Conservation (phyloP, 2,888 invertebrate species). For the Agrochola lota region DNA sequence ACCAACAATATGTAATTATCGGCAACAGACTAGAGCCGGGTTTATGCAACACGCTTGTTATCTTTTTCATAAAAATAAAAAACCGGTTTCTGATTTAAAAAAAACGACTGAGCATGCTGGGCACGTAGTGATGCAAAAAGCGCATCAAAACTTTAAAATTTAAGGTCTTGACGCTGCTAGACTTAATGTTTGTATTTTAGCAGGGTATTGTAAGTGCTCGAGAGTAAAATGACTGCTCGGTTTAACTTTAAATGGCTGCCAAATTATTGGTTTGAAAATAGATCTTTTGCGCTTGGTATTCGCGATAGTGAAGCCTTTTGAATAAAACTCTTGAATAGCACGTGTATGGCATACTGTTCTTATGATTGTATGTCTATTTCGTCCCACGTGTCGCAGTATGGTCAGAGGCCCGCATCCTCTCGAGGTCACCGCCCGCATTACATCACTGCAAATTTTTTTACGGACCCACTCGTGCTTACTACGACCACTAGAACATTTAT, state of each 20-base stretch:
- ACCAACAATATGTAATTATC: conserved; percentile 84
- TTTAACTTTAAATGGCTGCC: conserved; percentile 28
- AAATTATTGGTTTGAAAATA: conserved; percentile 25
- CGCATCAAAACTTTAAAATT: conserved; percentile 37
- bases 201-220: conserved; percentile 4
- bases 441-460: conserved; percentile 72
- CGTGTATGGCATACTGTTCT: conserved; percentile 54
- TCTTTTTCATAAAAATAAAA: conserved; percentile 58
- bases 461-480: conserved; percentile 45
- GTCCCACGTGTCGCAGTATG: conserved; percentile 66
- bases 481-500: conserved; percentile 33
- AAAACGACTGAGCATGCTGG: conserved; percentile 21
- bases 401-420: conserved; percentile 63
- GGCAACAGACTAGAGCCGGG: conserved; percentile 67
- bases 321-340: conserved; percentile 18
- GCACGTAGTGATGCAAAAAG: conserved; percentile 37
- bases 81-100: conserved; percentile 44
- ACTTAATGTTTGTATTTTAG: conserved; percentile 27
- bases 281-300: conserved; percentile 2
- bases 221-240: conserved; percentile 21
- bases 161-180: conserved; percentile 10
- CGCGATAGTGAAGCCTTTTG: conserved; percentile 8
- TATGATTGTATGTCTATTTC: conserved; percentile 50
- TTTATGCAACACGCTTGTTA: conserved; percentile 63
- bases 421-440: conserved; percentile 71